Conservation (phyloP, 2,888 invertebrate genomes). For the Allophyes oxyacanthae region DNA sequence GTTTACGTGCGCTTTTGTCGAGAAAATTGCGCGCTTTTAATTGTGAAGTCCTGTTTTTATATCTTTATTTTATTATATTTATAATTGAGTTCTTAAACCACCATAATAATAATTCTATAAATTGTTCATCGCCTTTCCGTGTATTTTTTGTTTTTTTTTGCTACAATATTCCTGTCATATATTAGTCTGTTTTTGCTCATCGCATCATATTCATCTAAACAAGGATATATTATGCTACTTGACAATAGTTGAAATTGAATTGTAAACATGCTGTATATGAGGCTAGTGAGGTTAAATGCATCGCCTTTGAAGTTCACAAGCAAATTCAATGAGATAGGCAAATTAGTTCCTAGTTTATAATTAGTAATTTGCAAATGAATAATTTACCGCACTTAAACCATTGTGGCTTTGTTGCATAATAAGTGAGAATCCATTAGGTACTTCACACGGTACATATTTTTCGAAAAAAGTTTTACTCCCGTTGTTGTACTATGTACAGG, state of each 20-base stretch:
- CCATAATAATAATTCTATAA: background rate
- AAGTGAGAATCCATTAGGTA: too few relatives aligned
- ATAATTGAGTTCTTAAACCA: background rate
- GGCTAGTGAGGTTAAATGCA: too few relatives aligned
- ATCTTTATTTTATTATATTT: constrained; percentile 5
- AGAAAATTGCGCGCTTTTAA: constrained; percentile 12
- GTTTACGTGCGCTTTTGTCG: constrained; percentile 8
- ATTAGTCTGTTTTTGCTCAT: too few relatives aligned
- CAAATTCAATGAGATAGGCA: constrained; percentile 12
- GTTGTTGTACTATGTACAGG: too few relatives aligned
- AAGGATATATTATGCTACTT: too few relatives aligned
- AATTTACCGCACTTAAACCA: constrained; percentile 10
- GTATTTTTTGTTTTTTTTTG: constrained; percentile 8
- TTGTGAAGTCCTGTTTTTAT: constrained; percentile 10
- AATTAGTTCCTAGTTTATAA: constrained; percentile 41
- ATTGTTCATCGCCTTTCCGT: background rate
- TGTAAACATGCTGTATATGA: too few relatives aligned
- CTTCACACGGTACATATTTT: too few relatives aligned
- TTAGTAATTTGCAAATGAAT: constrained; percentile 39
- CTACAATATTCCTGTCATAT: background rate
- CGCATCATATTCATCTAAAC: too few relatives aligned
- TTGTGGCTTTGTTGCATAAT: too few relatives aligned
- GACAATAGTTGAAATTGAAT: background rate
- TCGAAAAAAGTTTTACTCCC: too few relatives aligned
- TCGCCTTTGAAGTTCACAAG: constrained; percentile 19